Base-by-base conservation (phyloP, 1,140 invertebrate species). In the Coenobita brevimanus region DNA sequence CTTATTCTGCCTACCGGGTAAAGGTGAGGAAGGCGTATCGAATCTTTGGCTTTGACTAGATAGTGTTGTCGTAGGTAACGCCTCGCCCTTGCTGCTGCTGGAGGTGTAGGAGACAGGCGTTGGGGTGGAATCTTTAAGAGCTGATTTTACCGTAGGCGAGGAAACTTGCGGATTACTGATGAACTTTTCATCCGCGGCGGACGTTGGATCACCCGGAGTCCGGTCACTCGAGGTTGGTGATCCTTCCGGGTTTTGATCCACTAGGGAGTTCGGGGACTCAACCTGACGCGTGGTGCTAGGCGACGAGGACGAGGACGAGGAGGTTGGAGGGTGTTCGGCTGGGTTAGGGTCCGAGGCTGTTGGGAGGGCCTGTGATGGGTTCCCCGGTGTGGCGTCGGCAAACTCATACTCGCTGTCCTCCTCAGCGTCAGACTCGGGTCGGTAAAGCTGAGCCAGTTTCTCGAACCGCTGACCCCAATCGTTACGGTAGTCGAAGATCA, bases 361-460 rank as follows among this genome's bases (percentile, higher is more conserved):
- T 30, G 10, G 41, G 38, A 0, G 62, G 62, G 17, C 38, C 21
- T 33, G 46, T 30, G 62, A 82, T 24, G 3, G 21, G 21, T 3
- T 21, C 41, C 15, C 27, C 41, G 54, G 78, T 50, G 21, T 64
- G 24, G 62, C 43, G 30, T 87, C 84, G 24, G 84, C 73, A 33
- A 87, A 87, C 43, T 87, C 84, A 30, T 79, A 87, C 62, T 87
- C 84, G 30, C 84, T 87, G 76, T 87, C 84, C 41, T 87, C 84
- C 46, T 87, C 84, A 6, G 73, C 75, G 62, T 78, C 84, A 27
- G 75, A 57, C 27, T 87, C 84, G 15, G 41, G 36, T 1, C 71
- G 27, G 27, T 87, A 87, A 30, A 87, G 78, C 41, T 79, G 38
- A 3, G 84, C 84, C 4, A 87, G 41, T 54, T 87, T 79, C 43